phyloP scores from a whole-genome alignment of 2,113 vertebrate species.

The Lepus timidus region DNA sequence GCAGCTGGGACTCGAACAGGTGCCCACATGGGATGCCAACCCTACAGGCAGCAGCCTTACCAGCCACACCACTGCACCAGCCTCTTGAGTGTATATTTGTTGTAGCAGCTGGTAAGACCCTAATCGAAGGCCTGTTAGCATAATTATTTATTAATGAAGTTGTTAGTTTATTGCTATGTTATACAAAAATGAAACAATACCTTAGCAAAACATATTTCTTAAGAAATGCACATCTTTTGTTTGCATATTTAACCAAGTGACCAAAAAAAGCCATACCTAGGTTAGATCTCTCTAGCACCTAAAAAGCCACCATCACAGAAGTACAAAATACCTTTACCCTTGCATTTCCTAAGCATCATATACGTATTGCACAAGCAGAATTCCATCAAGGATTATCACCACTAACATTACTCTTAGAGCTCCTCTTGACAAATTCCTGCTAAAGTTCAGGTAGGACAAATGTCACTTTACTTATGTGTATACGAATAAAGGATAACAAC shows the following conservation, averaged over 20 bases:
- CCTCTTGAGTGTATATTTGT: background rate
- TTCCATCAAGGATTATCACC: background rate
- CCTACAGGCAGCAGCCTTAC: too few relatives aligned
- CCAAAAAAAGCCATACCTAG: background rate
- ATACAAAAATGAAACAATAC: background rate
- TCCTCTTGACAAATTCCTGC: background rate
- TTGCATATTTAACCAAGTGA: slow-evolving; percentile 23
- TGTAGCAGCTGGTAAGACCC: background rate
- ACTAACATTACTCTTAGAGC: background rate
- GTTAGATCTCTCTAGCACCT: background rate
- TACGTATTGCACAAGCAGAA: background rate
- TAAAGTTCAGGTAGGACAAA: background rate
- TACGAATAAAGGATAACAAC: background rate
- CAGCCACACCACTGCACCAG: too few relatives aligned
- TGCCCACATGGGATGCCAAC: too few relatives aligned
- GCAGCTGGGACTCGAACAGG: too few relatives aligned
- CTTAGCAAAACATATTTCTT: slow-evolving; percentile 7
- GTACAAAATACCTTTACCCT: background rate
- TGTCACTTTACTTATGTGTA: background rate
- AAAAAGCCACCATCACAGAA: background rate
- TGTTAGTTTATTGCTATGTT: background rate
- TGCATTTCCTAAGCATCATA: background rate
- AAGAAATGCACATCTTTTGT: slow-evolving; percentile 27
- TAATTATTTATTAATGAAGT: slow-evolving; percentile 19
- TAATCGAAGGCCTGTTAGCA: background rate